Evolutionary conservation across 2,797 vertebrate species (phyloP).

Genomic region (Chromobotia macracanthus): DNA sequence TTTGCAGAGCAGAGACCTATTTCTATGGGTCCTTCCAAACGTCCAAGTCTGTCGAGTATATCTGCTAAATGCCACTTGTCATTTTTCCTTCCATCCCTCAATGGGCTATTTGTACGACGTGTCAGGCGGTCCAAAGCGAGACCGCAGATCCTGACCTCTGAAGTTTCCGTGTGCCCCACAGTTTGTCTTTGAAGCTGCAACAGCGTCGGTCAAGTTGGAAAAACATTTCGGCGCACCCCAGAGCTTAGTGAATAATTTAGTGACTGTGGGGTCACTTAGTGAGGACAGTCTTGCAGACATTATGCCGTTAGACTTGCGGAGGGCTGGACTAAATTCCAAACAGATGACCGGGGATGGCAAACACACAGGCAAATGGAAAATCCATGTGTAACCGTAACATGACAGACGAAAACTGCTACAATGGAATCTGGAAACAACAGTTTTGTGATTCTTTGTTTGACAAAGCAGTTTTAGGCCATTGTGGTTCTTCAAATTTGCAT

Average conservation of each 20-base stretch:
- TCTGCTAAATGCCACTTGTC: neutral
- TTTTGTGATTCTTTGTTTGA: neutral
- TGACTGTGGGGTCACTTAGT: conserved; percentile 42
- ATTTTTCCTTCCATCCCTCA: neutral
- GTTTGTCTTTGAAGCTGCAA: conserved; percentile 28
- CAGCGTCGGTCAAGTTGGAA: conserved; percentile 28
- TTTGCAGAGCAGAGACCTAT: conserved; percentile 38
- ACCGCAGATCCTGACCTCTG: conserved; percentile 20
- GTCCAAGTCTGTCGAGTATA: neutral
- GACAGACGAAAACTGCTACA: neutral
- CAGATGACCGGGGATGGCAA: conserved; percentile 4
- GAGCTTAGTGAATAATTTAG: conserved; percentile 45
- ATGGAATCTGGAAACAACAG: neutral
- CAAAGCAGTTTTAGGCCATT: conserved; percentile 10
- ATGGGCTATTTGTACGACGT: neutral
- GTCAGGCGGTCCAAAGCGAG: neutral
- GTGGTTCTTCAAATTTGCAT: conserved; percentile 13
- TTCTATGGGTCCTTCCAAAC: conserved; percentile 27
- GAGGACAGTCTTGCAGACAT: conserved; percentile 24
- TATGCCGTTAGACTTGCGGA: conserved; percentile 16
- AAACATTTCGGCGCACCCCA: conserved; percentile 26
- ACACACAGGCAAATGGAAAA: neutral
- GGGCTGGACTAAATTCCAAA: conserved; percentile 13
- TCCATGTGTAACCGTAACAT: neutral
- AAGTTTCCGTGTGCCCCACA: conserved; percentile 10